These are phyloP conservation scores for Brachyopa scutellaris DNA, from an alignment of 2,888 invertebrate genomes.

Conservation along the genomic window DNA sequence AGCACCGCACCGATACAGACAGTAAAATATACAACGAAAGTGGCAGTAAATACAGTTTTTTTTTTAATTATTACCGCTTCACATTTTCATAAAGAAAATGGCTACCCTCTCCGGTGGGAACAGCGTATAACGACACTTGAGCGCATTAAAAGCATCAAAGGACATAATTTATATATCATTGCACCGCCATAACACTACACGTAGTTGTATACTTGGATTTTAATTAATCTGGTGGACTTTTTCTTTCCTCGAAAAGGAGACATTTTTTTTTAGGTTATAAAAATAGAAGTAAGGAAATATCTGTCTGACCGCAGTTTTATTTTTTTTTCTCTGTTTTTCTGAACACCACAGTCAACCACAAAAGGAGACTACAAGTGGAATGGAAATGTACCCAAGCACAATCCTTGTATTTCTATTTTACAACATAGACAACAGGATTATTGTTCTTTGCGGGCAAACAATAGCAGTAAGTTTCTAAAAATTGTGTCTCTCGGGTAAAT, in stretches of 20 bases:
- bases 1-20: no score
- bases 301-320: background rate
- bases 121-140: constrained; percentile 36
- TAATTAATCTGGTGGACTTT: constrained; percentile 20
- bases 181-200: background rate
- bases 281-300: constrained; percentile 1
- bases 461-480: constrained; percentile 5
- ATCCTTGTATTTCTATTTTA: background rate
- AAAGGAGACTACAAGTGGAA: no score
- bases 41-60: constrained; percentile 17
- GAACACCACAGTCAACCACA: no score
- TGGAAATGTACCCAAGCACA: no score
- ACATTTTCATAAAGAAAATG: background rate
- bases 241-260: background rate
- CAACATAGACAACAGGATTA: background rate
- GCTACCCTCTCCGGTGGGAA: background rate
- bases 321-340: no score
- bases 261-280: constrained; percentile 12
- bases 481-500: constrained; percentile 4
- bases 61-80: constrained; percentile 9
- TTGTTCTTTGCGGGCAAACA: constrained; percentile 1
- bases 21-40: constrained; percentile 9
- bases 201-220: no score
- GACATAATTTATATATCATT: constrained; percentile 59
- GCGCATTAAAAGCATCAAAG: constrained; percentile 28